Conservation (phyloP, 2,888 invertebrate species). For the Leucoptera coffeella region DNA sequence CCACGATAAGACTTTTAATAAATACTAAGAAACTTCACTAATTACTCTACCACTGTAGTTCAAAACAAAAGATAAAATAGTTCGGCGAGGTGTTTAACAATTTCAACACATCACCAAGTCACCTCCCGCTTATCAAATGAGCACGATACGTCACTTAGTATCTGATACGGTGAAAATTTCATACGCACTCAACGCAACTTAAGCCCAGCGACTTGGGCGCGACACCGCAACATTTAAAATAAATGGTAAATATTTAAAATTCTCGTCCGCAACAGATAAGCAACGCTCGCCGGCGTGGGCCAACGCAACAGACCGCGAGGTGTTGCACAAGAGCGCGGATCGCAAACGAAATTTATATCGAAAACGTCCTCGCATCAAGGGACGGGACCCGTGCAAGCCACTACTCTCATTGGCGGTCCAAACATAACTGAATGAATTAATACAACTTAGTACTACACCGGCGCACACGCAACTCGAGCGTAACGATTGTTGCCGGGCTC, state of each 20-base stretch:
- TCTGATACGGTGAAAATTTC: conserved; percentile 11
- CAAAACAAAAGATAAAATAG: conserved; percentile 1
- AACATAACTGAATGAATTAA: conserved; percentile 34
- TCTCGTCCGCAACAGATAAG: conserved; percentile 11
- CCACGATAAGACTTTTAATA: too few species aligned
- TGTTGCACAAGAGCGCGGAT: too few species aligned
- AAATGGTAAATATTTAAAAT: conserved; percentile 16
- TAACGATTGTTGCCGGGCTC: too few species aligned
- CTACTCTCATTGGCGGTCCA: conserved; percentile 40
- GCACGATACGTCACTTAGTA: conserved; percentile 15
- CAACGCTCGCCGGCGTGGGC: too few species aligned
- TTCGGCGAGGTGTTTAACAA: conserved; percentile 1
- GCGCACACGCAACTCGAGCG: conserved; percentile 23
- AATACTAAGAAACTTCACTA: too few species aligned
- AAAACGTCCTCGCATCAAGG: conserved; percentile 4
- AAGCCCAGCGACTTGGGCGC: conserved; percentile 17
- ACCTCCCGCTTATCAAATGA: conserved; percentile 16
- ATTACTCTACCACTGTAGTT: too few species aligned
- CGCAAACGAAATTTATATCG: too few species aligned
- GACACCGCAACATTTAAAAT: conserved; percentile 12
- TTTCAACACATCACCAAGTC: conserved; percentile 11
- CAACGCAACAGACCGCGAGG: too few species aligned
- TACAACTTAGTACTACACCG: conserved; percentile 14
- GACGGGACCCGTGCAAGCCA: conserved; percentile 28
- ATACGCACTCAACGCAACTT: conserved; percentile 12